phyloP scores from a whole-genome alignment of 2,888 invertebrate species.

The Physocephala rufipes region DNA sequence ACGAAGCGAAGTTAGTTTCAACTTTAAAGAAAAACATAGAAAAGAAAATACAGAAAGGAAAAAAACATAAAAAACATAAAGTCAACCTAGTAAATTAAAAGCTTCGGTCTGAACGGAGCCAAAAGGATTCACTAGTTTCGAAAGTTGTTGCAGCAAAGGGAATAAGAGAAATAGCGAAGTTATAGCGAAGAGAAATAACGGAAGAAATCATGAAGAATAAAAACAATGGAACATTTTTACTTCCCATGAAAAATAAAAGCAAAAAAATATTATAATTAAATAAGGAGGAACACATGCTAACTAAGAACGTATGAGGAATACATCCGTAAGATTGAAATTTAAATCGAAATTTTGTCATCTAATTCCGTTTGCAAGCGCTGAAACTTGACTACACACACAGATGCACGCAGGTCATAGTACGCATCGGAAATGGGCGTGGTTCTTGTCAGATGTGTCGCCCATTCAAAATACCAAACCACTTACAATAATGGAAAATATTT shows the following conservation, averaged over 20 bases:
- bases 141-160: background rate
- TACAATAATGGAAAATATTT: no score
- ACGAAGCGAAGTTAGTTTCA: conserved; percentile 1
- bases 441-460: no score
- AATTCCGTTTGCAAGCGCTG: no score
- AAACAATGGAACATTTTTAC: background rate
- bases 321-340: no score
- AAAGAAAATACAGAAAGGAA: background rate
- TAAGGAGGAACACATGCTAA: no score
- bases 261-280: background rate
- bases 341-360: no score
- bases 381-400: no score
- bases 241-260: background rate
- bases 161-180: background rate
- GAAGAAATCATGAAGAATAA: background rate
- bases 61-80: background rate
- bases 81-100: conserved; percentile 7
- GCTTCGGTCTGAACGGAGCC: background rate
- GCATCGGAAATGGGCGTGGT: no score
- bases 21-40: background rate
- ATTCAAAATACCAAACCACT: no score
- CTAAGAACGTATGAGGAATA: no score
- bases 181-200: background rate
- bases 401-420: no score
- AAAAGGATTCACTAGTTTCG: background rate